A percentile compares a stretch with the other conserved stretches of the same genome.
phyloP scores from a whole-genome alignment of 1,140 invertebrate species.

The Drosophila setifemur region DNA sequence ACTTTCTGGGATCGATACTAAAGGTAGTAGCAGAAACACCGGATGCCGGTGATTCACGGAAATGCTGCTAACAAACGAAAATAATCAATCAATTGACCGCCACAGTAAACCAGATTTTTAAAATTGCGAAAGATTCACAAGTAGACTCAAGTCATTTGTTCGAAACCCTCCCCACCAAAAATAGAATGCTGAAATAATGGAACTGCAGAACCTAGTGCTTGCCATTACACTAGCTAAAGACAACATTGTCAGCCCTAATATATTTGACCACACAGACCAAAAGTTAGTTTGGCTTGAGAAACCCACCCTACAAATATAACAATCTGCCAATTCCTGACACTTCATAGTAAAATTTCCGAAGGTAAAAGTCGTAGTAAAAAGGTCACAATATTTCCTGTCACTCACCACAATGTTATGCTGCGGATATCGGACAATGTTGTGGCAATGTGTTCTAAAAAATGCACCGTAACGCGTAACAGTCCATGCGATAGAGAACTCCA shows the following conservation, averaged over 20 bases:
- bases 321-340: slow-evolving; percentile 22
- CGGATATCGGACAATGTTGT: too few relatives aligned
- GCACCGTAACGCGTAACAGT: not conserved
- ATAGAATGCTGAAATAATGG: slow-evolving; percentile 26
- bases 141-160: slow-evolving; percentile 15
- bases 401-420: too few relatives aligned
- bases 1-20: not conserved
- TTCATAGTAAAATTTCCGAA: too few relatives aligned
- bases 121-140: not conserved
- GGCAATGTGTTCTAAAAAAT: not conserved
- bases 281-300: slow-evolving; percentile 29
- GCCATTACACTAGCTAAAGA: slow-evolving; percentile 12
- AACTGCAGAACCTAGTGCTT: slow-evolving; percentile 26
- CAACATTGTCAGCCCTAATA: slow-evolving; percentile 20
- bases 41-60: not conserved
- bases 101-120: not conserved
- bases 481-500: slow-evolving; percentile 30
- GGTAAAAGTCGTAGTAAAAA: too few relatives aligned
- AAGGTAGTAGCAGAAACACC: not conserved
- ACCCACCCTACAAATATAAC: slow-evolving; percentile 23
- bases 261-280: too few relatives aligned
- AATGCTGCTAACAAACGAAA: not conserved
- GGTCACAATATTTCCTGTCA: too few relatives aligned
- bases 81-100: not conserved
- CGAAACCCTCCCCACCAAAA: slow-evolving; percentile 6